phyloP scores from a whole-genome alignment of 2,888 invertebrate genomes.

The Phyllotreta striolata region DNA sequence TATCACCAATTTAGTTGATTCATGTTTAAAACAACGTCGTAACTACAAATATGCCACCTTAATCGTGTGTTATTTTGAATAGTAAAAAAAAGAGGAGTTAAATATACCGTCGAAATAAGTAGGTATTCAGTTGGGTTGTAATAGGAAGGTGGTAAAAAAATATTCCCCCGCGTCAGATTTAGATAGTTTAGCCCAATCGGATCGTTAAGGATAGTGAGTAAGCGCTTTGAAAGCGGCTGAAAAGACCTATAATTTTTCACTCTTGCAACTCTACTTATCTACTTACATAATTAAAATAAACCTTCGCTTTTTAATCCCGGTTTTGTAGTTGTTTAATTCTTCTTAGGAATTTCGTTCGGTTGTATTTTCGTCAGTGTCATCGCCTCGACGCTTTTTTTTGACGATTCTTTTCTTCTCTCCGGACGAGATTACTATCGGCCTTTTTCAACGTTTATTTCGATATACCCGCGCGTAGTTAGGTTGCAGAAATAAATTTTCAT shows the following conservation, averaged over 20 bases:
- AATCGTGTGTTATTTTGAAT: too few relatives aligned
- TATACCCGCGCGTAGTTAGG: too few relatives aligned
- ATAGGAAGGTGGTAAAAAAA: slow-evolving; percentile 11
- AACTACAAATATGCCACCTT: slow-evolving; percentile 20
- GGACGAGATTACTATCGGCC: too few relatives aligned
- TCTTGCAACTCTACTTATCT: slow-evolving; percentile 44
- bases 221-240: slow-evolving; percentile 42
- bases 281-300: slow-evolving; percentile 48
- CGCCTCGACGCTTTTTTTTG: too few relatives aligned
- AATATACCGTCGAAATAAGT: too few relatives aligned
- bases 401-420: too few relatives aligned
- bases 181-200: slow-evolving; percentile 42
- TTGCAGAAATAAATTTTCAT: too few relatives aligned
- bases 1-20: too few relatives aligned
- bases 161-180: slow-evolving; percentile 24
- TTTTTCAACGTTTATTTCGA: too few relatives aligned
- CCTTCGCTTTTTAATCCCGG: slow-evolving; percentile 42
- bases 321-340: slow-evolving; percentile 43
- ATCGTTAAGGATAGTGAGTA: slow-evolving; percentile 51
- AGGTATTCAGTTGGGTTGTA: too few relatives aligned
- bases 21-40: slow-evolving; percentile 13
- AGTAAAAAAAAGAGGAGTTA: too few relatives aligned
- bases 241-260: slow-evolving; percentile 47
- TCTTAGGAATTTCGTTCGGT: slow-evolving; percentile 17
- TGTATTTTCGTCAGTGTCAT: background rate